These are phyloP conservation scores for Teinopalpus imperialis DNA, from an alignment of 2,888 invertebrate species.

Conservation along the genomic window DNA sequence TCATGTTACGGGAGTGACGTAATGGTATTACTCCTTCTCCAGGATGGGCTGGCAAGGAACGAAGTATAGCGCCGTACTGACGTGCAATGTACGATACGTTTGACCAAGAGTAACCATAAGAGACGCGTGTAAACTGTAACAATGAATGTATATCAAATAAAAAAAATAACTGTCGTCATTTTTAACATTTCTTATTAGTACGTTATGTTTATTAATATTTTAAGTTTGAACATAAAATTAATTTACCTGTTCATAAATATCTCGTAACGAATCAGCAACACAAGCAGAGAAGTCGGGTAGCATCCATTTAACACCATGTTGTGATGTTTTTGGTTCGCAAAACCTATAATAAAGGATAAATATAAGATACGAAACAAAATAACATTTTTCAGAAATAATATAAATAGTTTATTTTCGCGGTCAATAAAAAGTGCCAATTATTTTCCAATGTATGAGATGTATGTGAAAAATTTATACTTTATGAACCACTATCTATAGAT, in stretches of 20 bases:
- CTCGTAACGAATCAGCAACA: slow-evolving; percentile 83
- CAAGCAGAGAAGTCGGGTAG: slow-evolving; percentile 89
- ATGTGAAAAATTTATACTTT: no score
- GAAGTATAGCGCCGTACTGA: slow-evolving; percentile 79
- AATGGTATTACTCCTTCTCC: slow-evolving; percentile 86
- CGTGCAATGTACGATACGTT: slow-evolving; percentile 79
- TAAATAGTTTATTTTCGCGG: no score
- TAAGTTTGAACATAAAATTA: not conserved
- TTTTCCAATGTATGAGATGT: no score
- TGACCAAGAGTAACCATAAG: slow-evolving; percentile 85
- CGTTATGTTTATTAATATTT: no score
- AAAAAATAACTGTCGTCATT: no score
- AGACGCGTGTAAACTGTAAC: slow-evolving; percentile 61
- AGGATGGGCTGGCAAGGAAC: slow-evolving; percentile 76
- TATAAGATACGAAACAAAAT: no score
- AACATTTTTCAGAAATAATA: no score
- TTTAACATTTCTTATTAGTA: no score
- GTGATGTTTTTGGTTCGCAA: slow-evolving; percentile 71
- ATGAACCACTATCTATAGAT: no score
- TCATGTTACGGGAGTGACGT: slow-evolving; percentile 79
- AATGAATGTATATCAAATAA: slow-evolving; percentile 27
- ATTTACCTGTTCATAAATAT: slow-evolving; percentile 84
- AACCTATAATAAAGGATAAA: slow-evolving; percentile 61
- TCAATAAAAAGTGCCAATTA: no score
- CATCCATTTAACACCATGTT: slow-evolving; percentile 87